phyloP scores from a whole-genome alignment of 2,888 invertebrate species.

The Rutpela maculata region DNA sequence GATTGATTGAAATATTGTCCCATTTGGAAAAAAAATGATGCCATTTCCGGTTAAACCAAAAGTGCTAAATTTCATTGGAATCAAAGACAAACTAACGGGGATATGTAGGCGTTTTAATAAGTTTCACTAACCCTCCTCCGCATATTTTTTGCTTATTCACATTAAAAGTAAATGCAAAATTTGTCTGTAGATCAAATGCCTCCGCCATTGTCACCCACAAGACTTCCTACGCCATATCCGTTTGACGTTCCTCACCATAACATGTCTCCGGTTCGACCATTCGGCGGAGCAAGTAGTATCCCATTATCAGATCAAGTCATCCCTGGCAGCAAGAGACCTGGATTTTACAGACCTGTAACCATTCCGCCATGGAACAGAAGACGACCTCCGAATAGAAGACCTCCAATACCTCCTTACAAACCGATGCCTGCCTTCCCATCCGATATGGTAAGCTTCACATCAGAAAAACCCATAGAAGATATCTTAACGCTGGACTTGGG shows the following conservation, averaged over 20 bases:
- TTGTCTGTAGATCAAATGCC: constrained; percentile 71
- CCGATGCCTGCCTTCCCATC: constrained; percentile 77
- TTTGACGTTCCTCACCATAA: constrained; percentile 84
- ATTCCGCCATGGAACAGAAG: constrained; percentile 80
- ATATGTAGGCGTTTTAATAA: too few species aligned
- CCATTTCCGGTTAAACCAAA: too few species aligned
- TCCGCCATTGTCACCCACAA: constrained; percentile 75
- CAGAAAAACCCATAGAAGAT: constrained; percentile 70
- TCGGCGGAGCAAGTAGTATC: constrained; percentile 66
- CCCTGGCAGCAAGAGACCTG: constrained; percentile 77
- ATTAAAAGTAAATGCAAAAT: not conserved
- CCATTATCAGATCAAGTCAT: constrained; percentile 84
- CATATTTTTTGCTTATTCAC: not conserved
- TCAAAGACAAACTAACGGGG: too few species aligned
- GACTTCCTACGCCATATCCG: constrained; percentile 83
- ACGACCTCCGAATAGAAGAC: constrained; percentile 73
- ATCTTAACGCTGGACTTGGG: constrained; percentile 70
- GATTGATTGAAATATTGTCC: too few species aligned
- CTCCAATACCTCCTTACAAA: constrained; percentile 80
- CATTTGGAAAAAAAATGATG: too few species aligned
- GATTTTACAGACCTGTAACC: constrained; percentile 73
- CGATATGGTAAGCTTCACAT: constrained; percentile 68
- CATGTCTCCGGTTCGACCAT: constrained; percentile 77
- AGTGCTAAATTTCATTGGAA: too few species aligned
- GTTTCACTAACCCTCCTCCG: not conserved